Evolutionary conservation across 2,888 invertebrate species (phyloP).

Genomic region (Agrilus mali): DNA sequence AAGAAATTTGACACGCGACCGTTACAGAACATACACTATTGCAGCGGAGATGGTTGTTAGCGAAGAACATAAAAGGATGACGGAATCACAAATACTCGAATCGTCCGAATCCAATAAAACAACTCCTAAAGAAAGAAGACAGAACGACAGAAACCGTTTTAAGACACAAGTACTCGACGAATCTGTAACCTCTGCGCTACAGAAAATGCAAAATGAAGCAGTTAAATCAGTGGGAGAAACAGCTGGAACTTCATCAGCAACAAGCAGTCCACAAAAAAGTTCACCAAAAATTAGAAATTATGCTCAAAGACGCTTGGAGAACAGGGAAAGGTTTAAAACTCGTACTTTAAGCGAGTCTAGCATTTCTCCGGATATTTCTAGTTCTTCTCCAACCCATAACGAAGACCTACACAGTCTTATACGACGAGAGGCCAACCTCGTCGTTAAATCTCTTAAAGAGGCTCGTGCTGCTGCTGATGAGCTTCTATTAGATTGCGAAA

Average conservation of each 20-base stretch:
- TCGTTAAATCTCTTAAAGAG: slow-evolving; percentile 40
- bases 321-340: slow-evolving; percentile 63
- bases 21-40: slow-evolving; percentile 75
- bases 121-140: slow-evolving; percentile 53
- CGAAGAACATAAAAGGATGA: slow-evolving; percentile 26
- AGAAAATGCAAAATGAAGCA: slow-evolving; percentile 14
- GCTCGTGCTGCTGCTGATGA: slow-evolving; percentile 37
- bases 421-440: slow-evolving; percentile 43
- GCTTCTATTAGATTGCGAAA: slow-evolving; percentile 42
- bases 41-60: slow-evolving; percentile 45
- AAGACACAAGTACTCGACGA: slow-evolving; percentile 48
- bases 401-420: slow-evolving; percentile 27
- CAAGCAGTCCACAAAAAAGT: slow-evolving; percentile 12
- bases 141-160: slow-evolving; percentile 54
- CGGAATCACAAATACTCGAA: background rate
- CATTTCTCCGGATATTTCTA: slow-evolving; percentile 40
- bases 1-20: slow-evolving; percentile 59
- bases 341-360: slow-evolving; percentile 47
- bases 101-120: slow-evolving; percentile 25
- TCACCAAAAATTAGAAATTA: slow-evolving; percentile 27
- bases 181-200: slow-evolving; percentile 22
- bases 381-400: slow-evolving; percentile 15
- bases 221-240: slow-evolving; percentile 6
- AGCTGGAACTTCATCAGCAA: slow-evolving; percentile 2
- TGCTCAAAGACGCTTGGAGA: slow-evolving; percentile 46